Evolutionary conservation across 2,113 vertebrate genomes (phyloP).

Genomic region (Dissostichus mawsoni): DNA sequence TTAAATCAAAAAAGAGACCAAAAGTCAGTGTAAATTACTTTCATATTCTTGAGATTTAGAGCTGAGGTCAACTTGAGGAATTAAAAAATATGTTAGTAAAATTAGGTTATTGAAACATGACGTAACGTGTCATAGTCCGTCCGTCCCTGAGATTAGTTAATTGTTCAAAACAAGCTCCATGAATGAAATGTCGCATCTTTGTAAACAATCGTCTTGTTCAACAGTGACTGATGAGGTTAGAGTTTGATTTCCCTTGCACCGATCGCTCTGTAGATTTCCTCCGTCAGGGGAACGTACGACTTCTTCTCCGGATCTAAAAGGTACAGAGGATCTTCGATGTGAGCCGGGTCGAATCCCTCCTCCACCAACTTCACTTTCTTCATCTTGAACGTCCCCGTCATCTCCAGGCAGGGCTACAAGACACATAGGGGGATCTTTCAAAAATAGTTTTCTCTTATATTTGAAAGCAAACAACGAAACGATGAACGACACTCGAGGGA

Average conservation of each 20-base stretch:
- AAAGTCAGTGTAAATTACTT: background rate
- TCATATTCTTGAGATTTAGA: background rate
- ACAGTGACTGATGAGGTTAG: slow-evolving; percentile 63
- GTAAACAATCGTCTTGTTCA: background rate
- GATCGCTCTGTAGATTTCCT: slow-evolving; percentile 78
- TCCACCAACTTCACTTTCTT: slow-evolving; percentile 86
- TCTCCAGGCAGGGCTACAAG: slow-evolving; percentile 85
- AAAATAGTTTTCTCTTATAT: background rate
- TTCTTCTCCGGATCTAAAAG: slow-evolving; percentile 81
- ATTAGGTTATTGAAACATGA: background rate
- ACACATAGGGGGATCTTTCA: slow-evolving; percentile 1
- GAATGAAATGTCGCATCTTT: slow-evolving; percentile 14
- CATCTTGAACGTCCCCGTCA: slow-evolving; percentile 92
- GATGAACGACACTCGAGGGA: background rate
- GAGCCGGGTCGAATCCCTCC: slow-evolving; percentile 88
- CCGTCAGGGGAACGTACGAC: slow-evolving; percentile 82
- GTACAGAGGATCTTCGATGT: slow-evolving; percentile 85
- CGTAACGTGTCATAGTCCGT: slow-evolving; percentile 5
- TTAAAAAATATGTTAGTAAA: background rate
- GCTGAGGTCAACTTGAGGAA: background rate
- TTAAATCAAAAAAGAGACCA: too few species aligned
- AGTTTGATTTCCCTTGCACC: slow-evolving; percentile 80
- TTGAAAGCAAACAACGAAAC: background rate
- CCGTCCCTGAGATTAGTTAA: slow-evolving; percentile 77
- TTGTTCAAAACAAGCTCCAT: slow-evolving; percentile 22